Conservation (phyloP, 2,797 vertebrate species). For the Sparidentex hasta region DNA sequence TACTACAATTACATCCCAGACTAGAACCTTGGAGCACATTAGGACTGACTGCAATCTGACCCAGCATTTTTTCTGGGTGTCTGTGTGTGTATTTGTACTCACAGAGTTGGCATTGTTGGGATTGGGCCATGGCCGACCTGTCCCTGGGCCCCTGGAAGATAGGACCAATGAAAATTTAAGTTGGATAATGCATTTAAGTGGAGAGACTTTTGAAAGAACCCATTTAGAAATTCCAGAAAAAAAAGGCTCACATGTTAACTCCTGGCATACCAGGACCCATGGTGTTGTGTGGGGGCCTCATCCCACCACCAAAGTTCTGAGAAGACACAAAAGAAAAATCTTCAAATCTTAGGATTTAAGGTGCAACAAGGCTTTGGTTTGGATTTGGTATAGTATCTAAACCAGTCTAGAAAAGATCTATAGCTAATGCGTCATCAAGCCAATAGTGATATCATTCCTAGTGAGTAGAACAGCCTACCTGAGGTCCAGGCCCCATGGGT, state of each 20-base stretch:
- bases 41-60: constrained; percentile 67
- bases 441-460: background rate
- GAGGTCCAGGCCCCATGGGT: constrained; percentile 96
- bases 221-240: background rate
- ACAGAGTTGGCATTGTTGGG: constrained; percentile 98
- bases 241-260: constrained; percentile 95
- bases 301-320: constrained; percentile 98
- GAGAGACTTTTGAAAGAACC: background rate
- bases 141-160: constrained; percentile 92
- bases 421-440: background rate
- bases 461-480: constrained; percentile 84
- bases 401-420: background rate
- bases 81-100: constrained; percentile 80
- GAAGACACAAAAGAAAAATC: constrained; percentile 27
- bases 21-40: constrained; percentile 59
- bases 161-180: constrained; percentile 16
- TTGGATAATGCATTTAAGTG: constrained; percentile 13
- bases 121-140: constrained; percentile 98
- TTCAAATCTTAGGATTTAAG: background rate
- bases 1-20: constrained; percentile 77
- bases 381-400: background rate
- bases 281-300: constrained; percentile 99
- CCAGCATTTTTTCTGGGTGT: constrained; percentile 38
- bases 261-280: constrained; percentile 98
- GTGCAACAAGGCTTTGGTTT: constrained; percentile 5